phyloP scores from a whole-genome alignment of 2,797 vertebrate species.

The Peromyscus aztecus region DNA sequence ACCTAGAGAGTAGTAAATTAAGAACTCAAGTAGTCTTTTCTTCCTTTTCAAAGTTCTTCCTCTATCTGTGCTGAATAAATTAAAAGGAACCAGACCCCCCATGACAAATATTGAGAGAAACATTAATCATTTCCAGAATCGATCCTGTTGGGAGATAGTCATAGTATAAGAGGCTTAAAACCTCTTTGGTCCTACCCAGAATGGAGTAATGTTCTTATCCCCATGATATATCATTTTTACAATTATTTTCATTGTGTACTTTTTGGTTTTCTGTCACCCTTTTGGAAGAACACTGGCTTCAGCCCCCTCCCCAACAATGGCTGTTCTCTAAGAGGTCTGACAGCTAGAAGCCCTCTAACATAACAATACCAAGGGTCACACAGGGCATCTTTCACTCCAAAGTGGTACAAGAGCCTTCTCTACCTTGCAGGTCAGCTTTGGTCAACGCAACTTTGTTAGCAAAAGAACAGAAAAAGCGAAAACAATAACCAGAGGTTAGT shows the following conservation, averaged over 20 bases:
- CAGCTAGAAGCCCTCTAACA: constrained; percentile 84
- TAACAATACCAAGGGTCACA: constrained; percentile 90
- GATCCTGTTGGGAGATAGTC: constrained; percentile 46
- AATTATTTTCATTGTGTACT: not conserved
- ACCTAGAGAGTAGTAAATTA: constrained; percentile 45
- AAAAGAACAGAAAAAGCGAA: constrained; percentile 91
- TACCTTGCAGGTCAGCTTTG: constrained; percentile 99
- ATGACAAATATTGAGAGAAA: not conserved
- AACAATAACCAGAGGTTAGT: constrained; percentile 94
- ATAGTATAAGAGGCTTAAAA: constrained; percentile 80
- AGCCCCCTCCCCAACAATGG: constrained; percentile 73
- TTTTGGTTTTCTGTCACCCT: constrained; percentile 58
- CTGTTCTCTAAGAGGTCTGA: constrained; percentile 83
- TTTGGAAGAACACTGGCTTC: constrained; percentile 68
- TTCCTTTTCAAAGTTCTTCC: not conserved
- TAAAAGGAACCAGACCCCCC: not conserved
- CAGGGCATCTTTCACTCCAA: constrained; percentile 91
- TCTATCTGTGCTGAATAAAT: not conserved
- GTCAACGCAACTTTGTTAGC: constrained; percentile 99
- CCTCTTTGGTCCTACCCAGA: constrained; percentile 50
- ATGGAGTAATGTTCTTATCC: not conserved
- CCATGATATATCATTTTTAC: not conserved
- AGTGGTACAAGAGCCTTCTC: constrained; percentile 91
- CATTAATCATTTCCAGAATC: constrained; percentile 74
- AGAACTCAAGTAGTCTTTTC: not conserved